Conservation (phyloP, 1,140 invertebrate species). For the Drosophila bipectinata region DNA sequence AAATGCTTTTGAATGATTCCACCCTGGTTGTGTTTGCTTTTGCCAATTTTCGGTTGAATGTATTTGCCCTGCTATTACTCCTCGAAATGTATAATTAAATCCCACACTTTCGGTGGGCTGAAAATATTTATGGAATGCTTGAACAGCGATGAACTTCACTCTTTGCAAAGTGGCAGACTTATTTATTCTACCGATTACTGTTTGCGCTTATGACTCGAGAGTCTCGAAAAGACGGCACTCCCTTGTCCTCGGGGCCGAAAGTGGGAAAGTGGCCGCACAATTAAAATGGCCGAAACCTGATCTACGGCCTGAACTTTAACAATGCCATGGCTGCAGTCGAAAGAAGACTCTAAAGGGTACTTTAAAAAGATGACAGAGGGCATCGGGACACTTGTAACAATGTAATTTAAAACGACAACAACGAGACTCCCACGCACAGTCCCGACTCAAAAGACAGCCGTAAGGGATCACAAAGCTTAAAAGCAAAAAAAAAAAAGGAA, state of each 20-base stretch:
- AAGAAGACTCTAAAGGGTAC: not conserved
- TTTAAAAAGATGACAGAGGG: constrained; percentile 11
- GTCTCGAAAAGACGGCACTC: too few species aligned
- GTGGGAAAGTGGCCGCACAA: constrained; percentile 9
- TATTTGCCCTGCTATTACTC: constrained; percentile 56
- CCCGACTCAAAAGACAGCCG: constrained; percentile 43
- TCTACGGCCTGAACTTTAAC: constrained; percentile 30
- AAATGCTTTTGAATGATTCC: constrained; percentile 65
- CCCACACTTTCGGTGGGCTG: constrained; percentile 52
- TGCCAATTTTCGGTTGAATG: constrained; percentile 46
- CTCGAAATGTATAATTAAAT: constrained; percentile 70
- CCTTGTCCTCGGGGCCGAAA: constrained; percentile 3
- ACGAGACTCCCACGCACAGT: constrained; percentile 48
- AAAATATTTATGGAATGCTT: constrained; percentile 62
- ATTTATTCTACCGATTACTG: constrained; percentile 15
- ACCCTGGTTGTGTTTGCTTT: constrained; percentile 56
- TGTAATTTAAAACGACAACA: constrained; percentile 68
- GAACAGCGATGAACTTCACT: constrained; percentile 17
- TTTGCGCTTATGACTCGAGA: constrained; percentile 5
- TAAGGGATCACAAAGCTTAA: constrained; percentile 43
- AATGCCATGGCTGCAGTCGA: constrained; percentile 13
- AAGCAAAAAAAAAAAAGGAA: constrained; percentile 25
- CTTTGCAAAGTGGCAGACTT: constrained; percentile 34
- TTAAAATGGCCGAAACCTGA: constrained; percentile 29
- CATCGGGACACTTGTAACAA: constrained; percentile 57